Evolutionary conservation across 2,113 vertebrate genomes (phyloP).

Genomic region (Physeter macrocephalus): DNA sequence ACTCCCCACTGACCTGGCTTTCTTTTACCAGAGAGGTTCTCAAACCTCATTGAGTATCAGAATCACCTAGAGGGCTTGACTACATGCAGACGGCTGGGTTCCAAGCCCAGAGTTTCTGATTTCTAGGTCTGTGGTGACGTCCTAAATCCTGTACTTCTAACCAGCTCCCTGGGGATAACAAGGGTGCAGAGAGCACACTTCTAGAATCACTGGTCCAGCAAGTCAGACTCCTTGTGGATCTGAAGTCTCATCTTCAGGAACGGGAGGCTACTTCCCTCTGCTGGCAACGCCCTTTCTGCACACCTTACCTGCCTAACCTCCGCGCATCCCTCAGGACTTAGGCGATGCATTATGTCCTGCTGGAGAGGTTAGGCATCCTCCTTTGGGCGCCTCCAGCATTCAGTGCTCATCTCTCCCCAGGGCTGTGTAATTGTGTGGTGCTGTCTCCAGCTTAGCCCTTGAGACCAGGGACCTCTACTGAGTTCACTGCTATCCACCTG

Average conservation of each 20-base stretch:
- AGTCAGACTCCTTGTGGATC: not conserved
- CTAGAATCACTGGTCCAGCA: not conserved
- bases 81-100: accelerated
- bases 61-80: not conserved
- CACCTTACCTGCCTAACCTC: not conserved
- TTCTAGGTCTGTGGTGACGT: accelerated
- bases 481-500: not conserved
- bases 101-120: not conserved
- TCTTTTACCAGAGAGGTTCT: not conserved
- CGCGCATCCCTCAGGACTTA: not conserved
- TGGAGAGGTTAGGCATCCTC: accelerated
- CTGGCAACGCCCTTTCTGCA: accelerated
- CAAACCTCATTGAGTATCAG: accelerated
- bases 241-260: not conserved
- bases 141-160: not conserved
- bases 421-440: accelerated
- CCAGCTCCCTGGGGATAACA: not conserved
- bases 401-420: accelerated
- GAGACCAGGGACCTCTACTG: accelerated
- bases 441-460: not conserved
- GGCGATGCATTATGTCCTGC: accelerated
- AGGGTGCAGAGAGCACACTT: not conserved
- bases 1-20: not conserved
- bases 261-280: not conserved
- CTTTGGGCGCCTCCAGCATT: not conserved